phyloP scores from a whole-genome alignment of 2,797 vertebrate genomes.

The Catharus ustulatus region DNA sequence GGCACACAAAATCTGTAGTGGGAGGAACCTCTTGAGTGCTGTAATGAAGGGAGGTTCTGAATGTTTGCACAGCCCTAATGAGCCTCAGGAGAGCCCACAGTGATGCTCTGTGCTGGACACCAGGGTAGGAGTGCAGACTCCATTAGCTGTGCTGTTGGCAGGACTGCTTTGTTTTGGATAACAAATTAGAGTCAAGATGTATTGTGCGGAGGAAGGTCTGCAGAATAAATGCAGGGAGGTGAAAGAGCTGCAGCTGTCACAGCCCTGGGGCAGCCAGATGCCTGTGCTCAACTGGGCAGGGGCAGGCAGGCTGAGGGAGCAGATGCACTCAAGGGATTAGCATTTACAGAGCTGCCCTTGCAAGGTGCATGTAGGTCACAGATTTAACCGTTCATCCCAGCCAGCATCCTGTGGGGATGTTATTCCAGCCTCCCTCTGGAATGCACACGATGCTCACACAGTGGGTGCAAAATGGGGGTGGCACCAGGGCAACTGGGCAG shows the following conservation, averaged over 20 bases:
- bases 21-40: neutral
- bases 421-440: neutral
- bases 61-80: neutral
- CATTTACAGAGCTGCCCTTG: neutral
- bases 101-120: neutral
- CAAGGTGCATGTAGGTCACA: constrained; percentile 38
- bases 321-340: constrained; percentile 42
- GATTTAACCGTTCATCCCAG: neutral
- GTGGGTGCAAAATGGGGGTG: neutral
- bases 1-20: neutral
- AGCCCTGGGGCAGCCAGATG: neutral
- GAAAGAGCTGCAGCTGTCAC: constrained; percentile 25
- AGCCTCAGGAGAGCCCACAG: neutral
- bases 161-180: neutral
- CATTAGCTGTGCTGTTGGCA: neutral
- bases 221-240: neutral
- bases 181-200: neutral
- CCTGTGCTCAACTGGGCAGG: neutral
- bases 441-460: rapidly evolving
- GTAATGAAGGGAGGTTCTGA: neutral
- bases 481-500: neutral
- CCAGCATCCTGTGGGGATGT: rapidly evolving
- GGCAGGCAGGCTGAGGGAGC: neutral
- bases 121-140: neutral
- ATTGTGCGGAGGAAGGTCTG: neutral